Conservation (phyloP, 2,113 vertebrate species). For the Hypanus sabinus region DNA sequence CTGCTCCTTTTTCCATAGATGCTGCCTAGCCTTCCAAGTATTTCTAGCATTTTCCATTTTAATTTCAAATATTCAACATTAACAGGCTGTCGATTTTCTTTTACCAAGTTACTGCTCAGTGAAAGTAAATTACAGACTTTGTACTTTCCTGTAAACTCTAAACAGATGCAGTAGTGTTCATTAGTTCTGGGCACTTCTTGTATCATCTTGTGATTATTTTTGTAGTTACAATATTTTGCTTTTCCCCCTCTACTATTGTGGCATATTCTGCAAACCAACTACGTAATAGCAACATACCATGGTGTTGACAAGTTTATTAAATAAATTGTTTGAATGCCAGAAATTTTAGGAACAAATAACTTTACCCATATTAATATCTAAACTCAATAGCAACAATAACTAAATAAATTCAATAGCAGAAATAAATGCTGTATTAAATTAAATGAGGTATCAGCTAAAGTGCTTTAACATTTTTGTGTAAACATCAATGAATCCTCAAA, state of each 20-base stretch:
- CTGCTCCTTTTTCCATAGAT: too few relatives aligned
- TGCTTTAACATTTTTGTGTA: neutral
- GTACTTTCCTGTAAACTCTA: neutral
- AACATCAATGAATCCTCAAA: neutral
- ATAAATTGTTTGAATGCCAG: neutral
- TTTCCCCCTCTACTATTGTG: neutral
- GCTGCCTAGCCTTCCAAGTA: too few relatives aligned
- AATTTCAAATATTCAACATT: too few relatives aligned
- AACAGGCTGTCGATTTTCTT: neutral
- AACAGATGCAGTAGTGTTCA: neutral
- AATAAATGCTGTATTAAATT: neutral
- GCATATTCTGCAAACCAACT: neutral
- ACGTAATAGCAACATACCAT: neutral
- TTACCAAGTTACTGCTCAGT: neutral
- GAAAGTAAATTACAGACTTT: slow-evolving; percentile 5
- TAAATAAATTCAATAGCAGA: too few relatives aligned
- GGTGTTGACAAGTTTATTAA: neutral
- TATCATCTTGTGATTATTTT: neutral
- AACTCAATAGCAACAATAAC: neutral
- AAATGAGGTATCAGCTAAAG: neutral
- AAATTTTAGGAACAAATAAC: neutral
- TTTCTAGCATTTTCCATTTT: too few relatives aligned
- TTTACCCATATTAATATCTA: neutral
- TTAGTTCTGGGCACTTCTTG: neutral
- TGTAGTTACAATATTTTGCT: slow-evolving; percentile 4